phyloP scores from a whole-genome alignment of 2,888 invertebrate species.

The Brenthis ino region DNA sequence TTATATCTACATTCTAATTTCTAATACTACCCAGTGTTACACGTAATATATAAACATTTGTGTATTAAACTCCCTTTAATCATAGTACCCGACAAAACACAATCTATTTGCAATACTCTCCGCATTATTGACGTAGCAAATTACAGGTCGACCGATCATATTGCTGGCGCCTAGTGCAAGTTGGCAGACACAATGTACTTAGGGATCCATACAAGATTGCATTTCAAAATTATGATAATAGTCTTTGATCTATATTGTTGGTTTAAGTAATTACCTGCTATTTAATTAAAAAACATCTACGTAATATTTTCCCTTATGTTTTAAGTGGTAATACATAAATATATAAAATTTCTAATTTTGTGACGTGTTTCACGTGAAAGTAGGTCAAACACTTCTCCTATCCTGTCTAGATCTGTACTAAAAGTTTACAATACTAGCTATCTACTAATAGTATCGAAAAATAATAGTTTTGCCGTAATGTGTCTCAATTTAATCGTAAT shows the following conservation, averaged over 20 bases:
- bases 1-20: neutral
- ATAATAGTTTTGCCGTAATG: neutral
- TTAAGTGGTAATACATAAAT: neutral
- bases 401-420: neutral
- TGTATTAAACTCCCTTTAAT: neutral
- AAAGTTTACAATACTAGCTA: neutral
- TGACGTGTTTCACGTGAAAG: neutral
- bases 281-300: no score
- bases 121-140: constrained; percentile 24
- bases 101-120: constrained; percentile 2
- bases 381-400: neutral
- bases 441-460: neutral
- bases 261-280: no score
- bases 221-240: neutral
- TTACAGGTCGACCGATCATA: constrained; percentile 26
- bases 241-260: neutral
- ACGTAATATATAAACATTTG: neutral
- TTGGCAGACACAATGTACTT: constrained; percentile 19
- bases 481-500: constrained; percentile 26
- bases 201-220: neutral
- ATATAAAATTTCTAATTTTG: neutral
- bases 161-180: constrained; percentile 24
- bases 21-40: neutral
- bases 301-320: neutral
- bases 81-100: constrained; percentile 16